Conservation (phyloP, 2,888 invertebrate species). For the Ashinkailepas kermadecensis region DNA sequence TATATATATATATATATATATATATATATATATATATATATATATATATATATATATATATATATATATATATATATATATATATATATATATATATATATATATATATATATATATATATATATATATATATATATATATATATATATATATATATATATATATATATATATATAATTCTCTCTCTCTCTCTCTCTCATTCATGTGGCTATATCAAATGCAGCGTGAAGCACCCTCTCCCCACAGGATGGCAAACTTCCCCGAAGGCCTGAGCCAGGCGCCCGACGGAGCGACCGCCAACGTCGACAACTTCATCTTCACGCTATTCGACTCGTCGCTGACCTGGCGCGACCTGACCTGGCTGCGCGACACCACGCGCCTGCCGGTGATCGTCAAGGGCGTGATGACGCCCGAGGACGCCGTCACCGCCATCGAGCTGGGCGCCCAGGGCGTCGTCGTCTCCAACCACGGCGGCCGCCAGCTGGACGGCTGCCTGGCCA, state of each 20-base stretch:
- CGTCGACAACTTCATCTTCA: slow-evolving; percentile 64
- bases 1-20: no score
- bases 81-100: no score
- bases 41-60: no score
- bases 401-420: slow-evolving; percentile 82
- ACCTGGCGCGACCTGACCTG: slow-evolving; percentile 80
- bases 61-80: no score
- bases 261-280: slow-evolving; percentile 43
- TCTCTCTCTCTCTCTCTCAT: no score
- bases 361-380: slow-evolving; percentile 58
- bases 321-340: slow-evolving; percentile 68
- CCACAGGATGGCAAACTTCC: slow-evolving; percentile 71
- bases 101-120: no score
- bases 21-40: no score
- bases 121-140: no score
- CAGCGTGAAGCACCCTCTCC: slow-evolving; percentile 5
- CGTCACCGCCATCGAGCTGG: slow-evolving; percentile 58
- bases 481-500: slow-evolving; percentile 72
- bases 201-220: no score
- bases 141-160: no score
- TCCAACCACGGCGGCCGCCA: slow-evolving; percentile 93
- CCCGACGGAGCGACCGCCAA: slow-evolving; percentile 53
- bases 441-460: slow-evolving; percentile 72
- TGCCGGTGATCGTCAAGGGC: slow-evolving; percentile 81
- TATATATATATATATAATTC: no score